Evolutionary conservation across 2,113 vertebrate species (phyloP), one percentile per base, ranked within the genome.

Genomic region (Uria lomvia): DNA sequence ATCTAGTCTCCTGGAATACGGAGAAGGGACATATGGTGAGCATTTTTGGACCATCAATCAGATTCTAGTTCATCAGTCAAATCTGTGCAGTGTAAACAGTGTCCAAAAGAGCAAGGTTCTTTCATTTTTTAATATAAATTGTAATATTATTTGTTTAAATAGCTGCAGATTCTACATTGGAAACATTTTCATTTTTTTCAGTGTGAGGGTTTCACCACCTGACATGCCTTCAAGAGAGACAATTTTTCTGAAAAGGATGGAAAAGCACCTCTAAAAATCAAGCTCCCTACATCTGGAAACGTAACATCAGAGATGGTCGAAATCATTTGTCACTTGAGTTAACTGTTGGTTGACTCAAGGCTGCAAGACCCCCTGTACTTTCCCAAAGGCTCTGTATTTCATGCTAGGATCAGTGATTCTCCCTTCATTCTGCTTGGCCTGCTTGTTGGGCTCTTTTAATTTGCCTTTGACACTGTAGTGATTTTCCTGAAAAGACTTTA

Each of bases 31-130:
- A 94, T 86, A 91, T 38, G 65, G 82, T 87, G 87, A 95, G 49
- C 62, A 49, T 81, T 95, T 97, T 95, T 87, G 38, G 80, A 96
- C 77, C 58, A 94, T 95, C 94, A 93, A 42, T 92, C 91, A 92
- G 72, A 62, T 59, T 94, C 68, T 80, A 75, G 49, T 68, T 74
- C 71, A 79, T 94, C 65, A 47, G 84, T 92, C 73, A 79, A 91
- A 92, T 94, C 84, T 49, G 17, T 78, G 30, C 19, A 73, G 53
- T 49, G 30, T 77, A 97, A 96, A 95, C 95, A 91, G 36, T 94
- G 58, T 68, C 92, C 30, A 50, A 71, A 95, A 85, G 24, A 65
- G 3, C 52, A 93, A 65, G 6, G 8, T 43, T 82, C 8, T 43
- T 58, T 62, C 24, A 27, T 30, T 47, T 81, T 94, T 94, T 56